Evolutionary conservation across 2,888 invertebrate species (phyloP), one percentile per base, ranked within the genome.

Genomic region (Lasioglossum pauxillum): DNA sequence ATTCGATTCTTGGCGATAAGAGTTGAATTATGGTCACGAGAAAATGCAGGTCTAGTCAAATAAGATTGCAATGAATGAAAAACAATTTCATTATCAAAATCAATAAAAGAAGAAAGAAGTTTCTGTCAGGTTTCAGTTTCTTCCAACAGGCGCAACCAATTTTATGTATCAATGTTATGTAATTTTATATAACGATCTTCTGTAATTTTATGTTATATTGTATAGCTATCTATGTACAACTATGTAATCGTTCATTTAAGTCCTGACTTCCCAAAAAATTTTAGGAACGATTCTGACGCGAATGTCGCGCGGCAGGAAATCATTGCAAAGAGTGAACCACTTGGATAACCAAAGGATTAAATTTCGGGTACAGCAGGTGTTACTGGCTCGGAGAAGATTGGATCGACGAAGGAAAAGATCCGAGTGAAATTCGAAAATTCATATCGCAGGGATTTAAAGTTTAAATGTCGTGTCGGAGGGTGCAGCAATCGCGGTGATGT

Each of bases 391-490:
- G 10, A 10, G 23, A 53, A 53, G 10, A 53, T 10, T n/a, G n/a
- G 3, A 3, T n/a, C 10, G 3, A n/a, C 4, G 23, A 3, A n/a
- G 10, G n/a, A 53, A 3, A n/a, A 53, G 3, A 23, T 31, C 1
- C 31, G 31, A 64, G 16, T 19, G 31, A 64, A 35, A 8, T 64
- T 19, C 1, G 31, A 35, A 31, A 69, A 82, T 76, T 75, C 60
- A 69, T 57, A n/a, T 38, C 16, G 31, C 38, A n/a, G 23, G 80
- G 87, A 80, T 90, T 88, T 90, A 87, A 88, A 90, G 76, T 90
- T 90, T 90, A 91, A 90, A 91, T 90, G 78, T 69, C 86, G 57
- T 57, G 73, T 23, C 0, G 2, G 57, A 69, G 84, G 41, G 46
- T 27, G n/a, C 7, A 12, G 57, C 12, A 53, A 31, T 78, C 69